Evolutionary conservation across 2,797 vertebrate species (phyloP).

Genomic region (Sparus aurata): DNA sequence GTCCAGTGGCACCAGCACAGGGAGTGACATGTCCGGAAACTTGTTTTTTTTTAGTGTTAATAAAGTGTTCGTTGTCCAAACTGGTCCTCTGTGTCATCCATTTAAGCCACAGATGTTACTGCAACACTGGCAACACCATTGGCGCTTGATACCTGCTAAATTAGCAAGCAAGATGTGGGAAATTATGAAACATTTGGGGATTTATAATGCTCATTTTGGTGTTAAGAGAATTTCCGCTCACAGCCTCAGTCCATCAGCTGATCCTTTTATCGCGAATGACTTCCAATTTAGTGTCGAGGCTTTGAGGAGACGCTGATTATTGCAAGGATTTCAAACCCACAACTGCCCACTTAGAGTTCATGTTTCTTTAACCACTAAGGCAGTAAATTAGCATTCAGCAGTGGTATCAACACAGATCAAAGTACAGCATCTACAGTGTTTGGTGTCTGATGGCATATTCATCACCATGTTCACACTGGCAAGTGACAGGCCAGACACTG

Average conservation of each 20-base stretch:
- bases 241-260: not conserved
- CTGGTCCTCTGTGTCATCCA: not conserved
- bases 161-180: conserved; percentile 4
- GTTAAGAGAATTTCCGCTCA: not conserved
- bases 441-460: conserved; percentile 17
- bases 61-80: not conserved
- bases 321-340: not conserved
- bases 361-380: not conserved
- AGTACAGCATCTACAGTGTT: conserved; percentile 6
- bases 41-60: conserved; percentile 19
- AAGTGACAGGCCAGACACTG: conserved; percentile 13
- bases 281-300: not conserved
- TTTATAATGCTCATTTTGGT: not conserved
- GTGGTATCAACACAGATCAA: conserved; percentile 1
- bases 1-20: conserved; percentile 3
- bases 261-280: not conserved
- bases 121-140: not conserved
- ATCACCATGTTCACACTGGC: conserved; percentile 3
- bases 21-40: conserved; percentile 18
- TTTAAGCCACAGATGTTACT: conserved; percentile 15
- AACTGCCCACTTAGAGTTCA: not conserved
- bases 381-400: conserved; percentile 18
- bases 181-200: not conserved
- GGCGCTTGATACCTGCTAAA: not conserved
- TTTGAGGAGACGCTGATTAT: not conserved